Conservation (phyloP, 2,888 invertebrate species). For the Carpatolechia fugitivella region DNA sequence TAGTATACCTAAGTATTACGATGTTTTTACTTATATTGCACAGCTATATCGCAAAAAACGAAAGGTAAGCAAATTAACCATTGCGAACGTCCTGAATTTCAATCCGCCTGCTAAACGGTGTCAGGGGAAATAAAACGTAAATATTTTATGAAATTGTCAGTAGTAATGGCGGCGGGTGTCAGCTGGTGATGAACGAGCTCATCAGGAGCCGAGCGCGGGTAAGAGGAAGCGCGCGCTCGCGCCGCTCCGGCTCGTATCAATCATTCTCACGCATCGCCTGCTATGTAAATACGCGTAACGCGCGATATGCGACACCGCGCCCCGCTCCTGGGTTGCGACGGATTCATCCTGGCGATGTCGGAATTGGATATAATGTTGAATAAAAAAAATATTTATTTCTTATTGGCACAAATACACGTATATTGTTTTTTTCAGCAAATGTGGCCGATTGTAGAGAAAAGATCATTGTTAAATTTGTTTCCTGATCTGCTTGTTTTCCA, state of each 20-base stretch:
- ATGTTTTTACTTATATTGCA: no score
- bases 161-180: conserved; percentile 48
- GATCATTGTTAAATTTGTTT: no score
- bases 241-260: conserved; percentile 45
- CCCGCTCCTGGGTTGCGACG: conserved; percentile 16
- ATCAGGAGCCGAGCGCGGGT: conserved; percentile 32
- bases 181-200: conserved; percentile 62
- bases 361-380: no score
- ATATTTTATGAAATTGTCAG: conserved; percentile 52
- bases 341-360: neutral
- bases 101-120: neutral
- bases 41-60: no score
- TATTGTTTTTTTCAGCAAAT: no score
- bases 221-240: neutral
- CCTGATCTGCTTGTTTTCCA: no score
- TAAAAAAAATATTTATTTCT: no score
- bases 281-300: conserved; percentile 57
- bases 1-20: no score
- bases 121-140: conserved; percentile 20
- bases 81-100: neutral
- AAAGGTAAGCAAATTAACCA: no score
- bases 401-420: no score
- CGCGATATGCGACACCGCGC: conserved; percentile 44
- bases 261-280: conserved; percentile 60
- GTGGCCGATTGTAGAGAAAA: no score